Evolutionary conservation across 2,113 vertebrate genomes (phyloP).

Genomic region (Vulpes lagopus): DNA sequence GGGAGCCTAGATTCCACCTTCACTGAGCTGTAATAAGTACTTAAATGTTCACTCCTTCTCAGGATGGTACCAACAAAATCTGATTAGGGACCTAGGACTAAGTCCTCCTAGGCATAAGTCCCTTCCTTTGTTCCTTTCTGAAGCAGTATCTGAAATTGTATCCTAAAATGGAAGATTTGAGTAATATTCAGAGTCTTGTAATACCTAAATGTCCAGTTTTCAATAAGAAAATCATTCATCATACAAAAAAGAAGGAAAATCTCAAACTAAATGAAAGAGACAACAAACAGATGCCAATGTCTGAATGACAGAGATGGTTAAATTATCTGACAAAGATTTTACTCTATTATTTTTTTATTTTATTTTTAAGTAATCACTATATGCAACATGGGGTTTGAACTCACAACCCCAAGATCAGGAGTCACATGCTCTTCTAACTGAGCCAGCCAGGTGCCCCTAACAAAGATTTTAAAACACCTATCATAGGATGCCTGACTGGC

Average conservation of each 20-base stretch:
- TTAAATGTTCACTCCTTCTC: not conserved
- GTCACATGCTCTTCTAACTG: not conserved
- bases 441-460: not conserved
- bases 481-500: not conserved
- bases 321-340: not conserved
- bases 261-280: not conserved
- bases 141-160: not conserved
- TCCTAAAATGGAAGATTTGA: not conserved
- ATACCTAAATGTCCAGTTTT: not conserved
- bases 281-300: not conserved
- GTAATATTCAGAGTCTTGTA: not conserved
- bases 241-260: not conserved
- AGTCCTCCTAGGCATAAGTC: not conserved
- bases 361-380: not conserved
- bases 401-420: not conserved
- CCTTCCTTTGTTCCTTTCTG: not conserved
- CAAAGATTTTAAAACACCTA: not conserved
- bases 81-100: not conserved
- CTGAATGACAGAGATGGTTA: not conserved
- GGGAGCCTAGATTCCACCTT: not conserved
- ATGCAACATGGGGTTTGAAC: not conserved
- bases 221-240: not conserved
- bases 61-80: not conserved
- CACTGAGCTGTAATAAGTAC: not conserved
- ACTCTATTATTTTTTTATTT: not conserved